Conservation (phyloP, 1,140 invertebrate genomes). For the Manduca sexta region DNA sequence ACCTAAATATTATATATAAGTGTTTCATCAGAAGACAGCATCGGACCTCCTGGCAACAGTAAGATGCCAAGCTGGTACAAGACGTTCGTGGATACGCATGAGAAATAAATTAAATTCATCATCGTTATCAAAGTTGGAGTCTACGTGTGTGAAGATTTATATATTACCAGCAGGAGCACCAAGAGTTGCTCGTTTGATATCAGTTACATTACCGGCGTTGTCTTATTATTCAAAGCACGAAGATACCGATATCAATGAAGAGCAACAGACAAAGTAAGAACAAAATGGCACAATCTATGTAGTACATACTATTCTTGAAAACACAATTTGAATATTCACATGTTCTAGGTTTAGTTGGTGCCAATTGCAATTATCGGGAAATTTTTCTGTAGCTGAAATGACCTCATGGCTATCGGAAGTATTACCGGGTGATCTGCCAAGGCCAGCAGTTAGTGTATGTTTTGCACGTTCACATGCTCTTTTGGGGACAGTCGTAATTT, state of each 20-base stretch:
- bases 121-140: conserved; percentile 17
- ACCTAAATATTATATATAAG: background rate
- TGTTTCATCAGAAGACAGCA: conserved; percentile 22
- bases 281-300: background rate
- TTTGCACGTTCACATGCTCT: conserved; percentile 48
- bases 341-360: conserved; percentile 33
- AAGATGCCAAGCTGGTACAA: conserved; percentile 59
- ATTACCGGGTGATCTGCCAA: conserved; percentile 49
- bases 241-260: conserved; percentile 23
- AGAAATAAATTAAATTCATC: conserved; percentile 16
- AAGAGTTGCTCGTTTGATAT: conserved; percentile 50
- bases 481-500: conserved; percentile 42
- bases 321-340: no score
- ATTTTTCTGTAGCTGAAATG: conserved; percentile 63
- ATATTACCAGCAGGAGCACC: conserved; percentile 54
- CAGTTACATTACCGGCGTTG: conserved; percentile 39
- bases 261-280: conserved; percentile 25
- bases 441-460: conserved; percentile 38
- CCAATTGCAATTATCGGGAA: conserved; percentile 44
- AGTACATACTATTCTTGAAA: no score
- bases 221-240: conserved; percentile 55
- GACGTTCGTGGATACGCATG: conserved; percentile 50
- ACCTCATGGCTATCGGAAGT: conserved; percentile 54
- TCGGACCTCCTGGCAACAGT: conserved; percentile 55
- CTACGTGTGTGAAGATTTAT: conserved; percentile 43